A percentile compares a stretch with the other conserved stretches of the same genome.
phyloP scores from a whole-genome alignment of 2,888 invertebrate genomes.

The Pristionchus mayeri region DNA sequence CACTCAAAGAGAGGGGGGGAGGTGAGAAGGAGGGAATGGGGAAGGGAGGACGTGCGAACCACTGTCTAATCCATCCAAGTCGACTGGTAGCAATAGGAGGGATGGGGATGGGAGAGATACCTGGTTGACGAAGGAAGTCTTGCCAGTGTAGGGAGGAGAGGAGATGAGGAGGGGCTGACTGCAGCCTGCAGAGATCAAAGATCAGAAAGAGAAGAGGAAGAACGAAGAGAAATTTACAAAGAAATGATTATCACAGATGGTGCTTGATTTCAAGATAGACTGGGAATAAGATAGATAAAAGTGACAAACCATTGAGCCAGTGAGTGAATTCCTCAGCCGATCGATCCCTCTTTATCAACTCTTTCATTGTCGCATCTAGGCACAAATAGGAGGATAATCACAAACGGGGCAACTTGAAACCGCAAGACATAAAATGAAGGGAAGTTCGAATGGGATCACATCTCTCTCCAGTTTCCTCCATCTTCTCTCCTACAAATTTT shows the following conservation, averaged over 20 bases:
- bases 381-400: neutral
- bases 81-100: neutral
- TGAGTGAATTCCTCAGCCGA: neutral
- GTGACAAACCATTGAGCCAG: neutral
- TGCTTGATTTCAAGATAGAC: too few species aligned
- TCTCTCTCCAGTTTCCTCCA: constrained; percentile 45
- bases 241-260: too few species aligned
- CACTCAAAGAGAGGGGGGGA: neutral
- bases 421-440: constrained; percentile 35
- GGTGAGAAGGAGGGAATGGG: neutral
- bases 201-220: neutral
- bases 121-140: constrained; percentile 60
- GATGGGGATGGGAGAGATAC: constrained; percentile 49
- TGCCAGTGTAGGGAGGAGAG: constrained; percentile 52
- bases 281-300: neutral
- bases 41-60: neutral
- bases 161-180: constrained; percentile 38
- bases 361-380: constrained; percentile 4
- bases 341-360: constrained; percentile 6
- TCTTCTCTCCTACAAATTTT: constrained; percentile 27
- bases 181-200: constrained; percentile 35
- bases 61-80: neutral
- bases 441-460: constrained; percentile 50
- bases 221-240: neutral
- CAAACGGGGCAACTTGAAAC: neutral